Conservation (phyloP, 2,888 invertebrate species). For the Archips crataeganus region DNA sequence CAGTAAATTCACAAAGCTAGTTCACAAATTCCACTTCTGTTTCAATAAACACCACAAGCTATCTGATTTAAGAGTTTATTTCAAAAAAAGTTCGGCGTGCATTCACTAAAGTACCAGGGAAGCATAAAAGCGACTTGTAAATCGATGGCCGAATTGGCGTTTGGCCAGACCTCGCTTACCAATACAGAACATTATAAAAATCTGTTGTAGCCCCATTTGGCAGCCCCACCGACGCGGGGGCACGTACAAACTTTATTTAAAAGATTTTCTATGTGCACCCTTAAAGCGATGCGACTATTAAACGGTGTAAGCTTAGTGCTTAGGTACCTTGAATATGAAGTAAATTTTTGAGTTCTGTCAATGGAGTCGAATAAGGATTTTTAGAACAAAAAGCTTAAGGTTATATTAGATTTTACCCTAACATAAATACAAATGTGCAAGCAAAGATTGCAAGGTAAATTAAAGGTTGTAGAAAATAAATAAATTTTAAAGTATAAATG, state of each 20-base stretch:
- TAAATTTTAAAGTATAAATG: too few species aligned
- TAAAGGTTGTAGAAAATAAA: too few species aligned
- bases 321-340: constrained; percentile 26
- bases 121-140: constrained; percentile 79
- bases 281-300: constrained; percentile 69
- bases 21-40: neutral
- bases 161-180: constrained; percentile 78
- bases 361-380: constrained; percentile 2
- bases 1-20: too few species aligned
- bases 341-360: constrained; percentile 26
- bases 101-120: constrained; percentile 68
- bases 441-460: too few species aligned
- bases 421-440: too few species aligned
- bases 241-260: constrained; percentile 81
- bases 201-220: constrained; percentile 83
- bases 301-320: constrained; percentile 61
- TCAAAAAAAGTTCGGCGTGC: constrained; percentile 33
- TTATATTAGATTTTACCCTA: too few species aligned
- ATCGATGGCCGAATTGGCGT: constrained; percentile 83
- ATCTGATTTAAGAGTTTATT: constrained; percentile 30
- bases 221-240: constrained; percentile 63
- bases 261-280: constrained; percentile 74
- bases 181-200: constrained; percentile 83
- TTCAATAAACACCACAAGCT: constrained; percentile 14
- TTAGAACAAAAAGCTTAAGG: neutral